Base-by-base conservation (phyloP, 2,113 vertebrate species). In the Edolisoma coerulescens region DNA sequence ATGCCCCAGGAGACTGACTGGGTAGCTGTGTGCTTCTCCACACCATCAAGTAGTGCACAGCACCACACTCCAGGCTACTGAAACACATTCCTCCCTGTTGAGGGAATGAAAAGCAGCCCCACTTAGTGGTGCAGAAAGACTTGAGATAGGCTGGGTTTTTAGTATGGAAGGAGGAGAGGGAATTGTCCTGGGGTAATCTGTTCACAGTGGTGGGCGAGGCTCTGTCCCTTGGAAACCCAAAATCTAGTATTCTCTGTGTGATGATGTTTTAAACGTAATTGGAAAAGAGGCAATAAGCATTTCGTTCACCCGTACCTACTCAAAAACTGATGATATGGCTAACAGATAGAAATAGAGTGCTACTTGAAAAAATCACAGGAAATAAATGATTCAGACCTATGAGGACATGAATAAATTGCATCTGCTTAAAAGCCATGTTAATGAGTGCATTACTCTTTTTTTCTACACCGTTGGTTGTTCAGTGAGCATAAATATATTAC, bases 91-190 rank as follows among this genome's bases (percentile, higher is more conserved):
- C 11, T 76, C 17, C 57, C 30, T 44, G 8, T 1, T 7, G 27
- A 70, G 15, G 24, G 42, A 78, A 54, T 8, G 28, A 82, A 65
- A 44, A 90, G 28, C 44, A 91, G 42, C 11, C 13, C 16, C 50
- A 42, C 24, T 56, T 20, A 35, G 20, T 7, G 17, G 49, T 50
- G 18, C 50, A 77, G 21, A 59, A 65, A 56, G 8, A 13, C 6
- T 35, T 68, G n/a, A 23, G 26, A 22, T 26, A n/a, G 39, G 6
- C 16, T 71, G 44, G 7, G 5, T 7, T 68, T 87, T 45, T 37
- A 42, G 19, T 6, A 13, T 0, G 1, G 63, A 77, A 17, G n/a
- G 80, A 8, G 0, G 3, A 59, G 42, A 50, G 2, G 15, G 24
- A 77, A 57, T n/a, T 68, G 33, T 8, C 54, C 26, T 22, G 26